phyloP scores from a whole-genome alignment of 2,888 invertebrate species.

The Lordiphosa andalusiaca region DNA sequence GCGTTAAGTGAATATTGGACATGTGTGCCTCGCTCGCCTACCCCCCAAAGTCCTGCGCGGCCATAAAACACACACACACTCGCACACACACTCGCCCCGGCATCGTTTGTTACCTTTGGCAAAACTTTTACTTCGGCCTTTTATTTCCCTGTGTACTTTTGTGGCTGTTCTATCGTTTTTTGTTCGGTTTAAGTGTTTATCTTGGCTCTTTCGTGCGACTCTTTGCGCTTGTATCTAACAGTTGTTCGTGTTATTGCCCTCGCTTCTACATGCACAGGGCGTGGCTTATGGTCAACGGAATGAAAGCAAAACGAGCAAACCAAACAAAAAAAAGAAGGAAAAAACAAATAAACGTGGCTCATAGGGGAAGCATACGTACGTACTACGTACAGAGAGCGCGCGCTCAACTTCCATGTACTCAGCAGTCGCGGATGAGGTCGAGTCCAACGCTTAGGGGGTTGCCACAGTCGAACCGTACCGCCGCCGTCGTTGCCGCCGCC shows the following conservation, averaged over 20 bases:
- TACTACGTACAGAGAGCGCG: too few species aligned
- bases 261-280: constrained; percentile 75
- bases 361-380: constrained; percentile 55
- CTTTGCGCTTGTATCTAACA: constrained; percentile 65
- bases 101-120: constrained; percentile 62
- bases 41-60: constrained; percentile 13
- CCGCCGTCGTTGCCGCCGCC: constrained; percentile 40
- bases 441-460: constrained; percentile 52
- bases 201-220: constrained; percentile 69
- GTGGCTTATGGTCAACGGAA: constrained; percentile 77
- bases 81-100: not conserved
- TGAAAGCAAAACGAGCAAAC: constrained; percentile 23
- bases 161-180: constrained; percentile 61
- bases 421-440: constrained; percentile 25
- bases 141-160: constrained; percentile 26
- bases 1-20: constrained; percentile 74
- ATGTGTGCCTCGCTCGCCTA: constrained; percentile 45
- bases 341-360: constrained; percentile 33
- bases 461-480: constrained; percentile 25
- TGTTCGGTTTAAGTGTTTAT: constrained; percentile 71
- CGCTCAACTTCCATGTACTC: constrained; percentile 30
- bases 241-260: constrained; percentile 65
- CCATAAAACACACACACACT: constrained; percentile 40
- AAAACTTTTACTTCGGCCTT: constrained; percentile 56
- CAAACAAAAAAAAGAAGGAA: constrained; percentile 16